phyloP scores from a whole-genome alignment of 2,113 vertebrate species.

The Pelusios castaneus region DNA sequence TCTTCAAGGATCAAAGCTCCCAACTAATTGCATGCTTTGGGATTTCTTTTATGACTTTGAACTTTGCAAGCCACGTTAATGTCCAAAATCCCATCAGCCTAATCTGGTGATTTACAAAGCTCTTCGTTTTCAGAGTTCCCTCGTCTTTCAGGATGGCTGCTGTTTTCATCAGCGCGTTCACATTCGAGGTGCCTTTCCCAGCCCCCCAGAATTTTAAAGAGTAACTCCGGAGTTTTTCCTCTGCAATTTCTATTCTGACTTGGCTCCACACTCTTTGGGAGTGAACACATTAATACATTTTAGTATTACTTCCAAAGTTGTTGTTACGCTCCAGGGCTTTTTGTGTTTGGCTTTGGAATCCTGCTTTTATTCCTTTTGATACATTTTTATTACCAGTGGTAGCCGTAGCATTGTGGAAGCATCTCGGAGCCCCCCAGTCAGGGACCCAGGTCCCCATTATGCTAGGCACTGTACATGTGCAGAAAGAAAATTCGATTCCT shows the following conservation, averaged over 20 bases:
- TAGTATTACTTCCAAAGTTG: fast-evolving
- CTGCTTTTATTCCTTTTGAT: background rate
- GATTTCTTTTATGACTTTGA: background rate
- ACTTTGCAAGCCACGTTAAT: background rate
- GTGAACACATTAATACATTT: fast-evolving
- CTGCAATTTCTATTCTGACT: fast-evolving
- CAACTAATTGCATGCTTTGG: background rate
- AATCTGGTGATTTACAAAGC: background rate
- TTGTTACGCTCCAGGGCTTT: fast-evolving
- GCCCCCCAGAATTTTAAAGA: background rate
- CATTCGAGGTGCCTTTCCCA: background rate
- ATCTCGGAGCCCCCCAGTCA: background rate
- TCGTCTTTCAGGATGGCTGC: background rate
- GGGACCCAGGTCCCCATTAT: background rate
- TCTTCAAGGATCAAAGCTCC: background rate
- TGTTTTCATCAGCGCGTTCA: background rate
- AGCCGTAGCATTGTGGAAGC: fast-evolving
- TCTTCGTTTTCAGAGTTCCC: background rate
- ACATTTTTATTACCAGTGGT: fast-evolving
- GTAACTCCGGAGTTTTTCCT: background rate
- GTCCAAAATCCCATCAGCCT: no score
- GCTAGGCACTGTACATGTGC: background rate
- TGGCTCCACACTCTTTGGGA: background rate
- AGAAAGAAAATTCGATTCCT: background rate
- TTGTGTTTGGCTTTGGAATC: background rate